These are phyloP conservation scores for Epinephelus awoara DNA, from an alignment of 2,797 vertebrate genomes.

Conservation along the genomic window DNA sequence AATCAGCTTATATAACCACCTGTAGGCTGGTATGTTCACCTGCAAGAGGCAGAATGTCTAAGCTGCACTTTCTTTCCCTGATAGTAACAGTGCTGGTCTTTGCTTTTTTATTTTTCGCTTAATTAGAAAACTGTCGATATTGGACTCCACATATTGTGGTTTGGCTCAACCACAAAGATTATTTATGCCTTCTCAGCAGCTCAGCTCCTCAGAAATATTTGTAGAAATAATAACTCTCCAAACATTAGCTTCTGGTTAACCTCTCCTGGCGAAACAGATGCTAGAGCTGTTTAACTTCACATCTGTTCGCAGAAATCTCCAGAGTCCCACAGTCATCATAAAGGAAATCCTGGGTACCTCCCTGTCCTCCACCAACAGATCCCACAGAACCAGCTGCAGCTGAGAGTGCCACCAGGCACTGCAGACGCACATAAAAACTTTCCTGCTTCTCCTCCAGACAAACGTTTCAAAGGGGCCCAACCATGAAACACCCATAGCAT, in stretches of 20 bases:
- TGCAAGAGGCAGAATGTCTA: not conserved
- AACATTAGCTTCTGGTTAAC: conserved; percentile 25
- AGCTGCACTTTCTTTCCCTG: not conserved
- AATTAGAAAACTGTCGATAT: not conserved
- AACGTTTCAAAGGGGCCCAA: conserved; percentile 56
- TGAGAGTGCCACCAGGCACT: not conserved
- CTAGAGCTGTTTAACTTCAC: conserved; percentile 36
- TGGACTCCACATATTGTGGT: not conserved
- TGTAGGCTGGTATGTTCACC: not conserved
- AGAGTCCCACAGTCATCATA: conserved; percentile 10
- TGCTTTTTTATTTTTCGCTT: not conserved
- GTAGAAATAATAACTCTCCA: not conserved
- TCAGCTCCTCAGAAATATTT: not conserved
- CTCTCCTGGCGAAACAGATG: conserved; percentile 33
- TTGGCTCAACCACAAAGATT: not conserved
- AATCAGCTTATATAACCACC: conserved; percentile 26
- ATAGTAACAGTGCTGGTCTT: conserved; percentile 4
- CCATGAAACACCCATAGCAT: conserved; percentile 58
- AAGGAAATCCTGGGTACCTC: conserved; percentile 62
- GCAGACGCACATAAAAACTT: conserved; percentile 31
- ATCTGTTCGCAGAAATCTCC: conserved; percentile 42
- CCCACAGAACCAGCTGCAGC: conserved; percentile 55
- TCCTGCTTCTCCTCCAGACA: conserved; percentile 55
- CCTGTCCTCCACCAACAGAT: conserved; percentile 2
- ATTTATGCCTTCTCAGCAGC: not conserved